These are phyloP conservation scores for Furnarius figulus DNA, from an alignment of 2,113 vertebrate species.

Conservation along the genomic window DNA sequence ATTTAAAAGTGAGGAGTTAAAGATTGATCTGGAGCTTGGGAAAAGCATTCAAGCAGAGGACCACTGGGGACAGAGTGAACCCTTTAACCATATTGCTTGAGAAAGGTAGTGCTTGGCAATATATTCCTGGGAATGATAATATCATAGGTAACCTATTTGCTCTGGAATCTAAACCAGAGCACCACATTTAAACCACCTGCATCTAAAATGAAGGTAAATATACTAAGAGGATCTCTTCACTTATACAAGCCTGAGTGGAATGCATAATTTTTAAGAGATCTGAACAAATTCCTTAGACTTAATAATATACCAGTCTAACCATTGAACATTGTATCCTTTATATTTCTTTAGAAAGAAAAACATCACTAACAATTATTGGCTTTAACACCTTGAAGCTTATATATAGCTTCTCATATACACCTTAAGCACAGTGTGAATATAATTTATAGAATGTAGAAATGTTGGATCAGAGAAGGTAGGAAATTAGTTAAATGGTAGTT, in stretches of 20 bases:
- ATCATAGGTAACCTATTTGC: slow-evolving; percentile 53
- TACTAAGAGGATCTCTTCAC: background rate
- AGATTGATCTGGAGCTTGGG: slow-evolving; percentile 56
- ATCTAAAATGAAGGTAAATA: background rate
- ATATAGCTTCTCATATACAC: background rate
- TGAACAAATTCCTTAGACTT: background rate
- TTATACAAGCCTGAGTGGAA: background rate
- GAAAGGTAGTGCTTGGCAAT: background rate
- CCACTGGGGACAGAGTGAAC: background rate
- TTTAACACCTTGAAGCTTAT: background rate
- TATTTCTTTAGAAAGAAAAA: background rate
- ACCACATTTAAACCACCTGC: background rate
- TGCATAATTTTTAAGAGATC: background rate
- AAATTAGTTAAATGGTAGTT: background rate
- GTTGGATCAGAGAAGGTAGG: background rate
- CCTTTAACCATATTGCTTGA: background rate
- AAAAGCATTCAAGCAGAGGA: slow-evolving; percentile 64
- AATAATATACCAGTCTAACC: background rate
- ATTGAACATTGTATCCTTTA: background rate
- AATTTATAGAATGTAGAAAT: background rate
- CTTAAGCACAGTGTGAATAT: background rate
- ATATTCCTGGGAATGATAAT: background rate
- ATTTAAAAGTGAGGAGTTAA: slow-evolving; percentile 50
- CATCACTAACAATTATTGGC: background rate
- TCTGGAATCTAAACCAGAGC: background rate